These are phyloP conservation scores for Mamestra brassicae DNA, from an alignment of 2,888 invertebrate species.

Conservation along the genomic window DNA sequence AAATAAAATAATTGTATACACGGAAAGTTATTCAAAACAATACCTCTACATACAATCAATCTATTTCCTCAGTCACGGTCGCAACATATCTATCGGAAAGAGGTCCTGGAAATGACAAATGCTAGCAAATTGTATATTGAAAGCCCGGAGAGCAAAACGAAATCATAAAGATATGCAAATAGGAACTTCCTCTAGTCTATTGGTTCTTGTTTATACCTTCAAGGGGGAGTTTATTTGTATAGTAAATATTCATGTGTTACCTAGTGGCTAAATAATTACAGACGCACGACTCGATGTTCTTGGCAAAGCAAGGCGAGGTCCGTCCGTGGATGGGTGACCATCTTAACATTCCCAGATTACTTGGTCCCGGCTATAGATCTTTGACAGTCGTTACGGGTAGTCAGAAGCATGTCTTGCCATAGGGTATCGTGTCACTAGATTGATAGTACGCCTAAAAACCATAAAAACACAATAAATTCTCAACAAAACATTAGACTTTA, in stretches of 20 bases:
- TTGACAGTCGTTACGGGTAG: no score
- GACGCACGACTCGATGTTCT: no score
- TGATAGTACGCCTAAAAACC: no score
- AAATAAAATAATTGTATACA: not conserved
- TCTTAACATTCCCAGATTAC: no score
- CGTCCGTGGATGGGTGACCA: no score
- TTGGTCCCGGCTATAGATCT: no score
- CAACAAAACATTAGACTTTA: not conserved
- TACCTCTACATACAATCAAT: not conserved
- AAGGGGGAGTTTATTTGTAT: not conserved
- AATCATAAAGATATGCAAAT: constrained; percentile 30
- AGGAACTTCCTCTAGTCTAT: constrained; percentile 17
- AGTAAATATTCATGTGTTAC: not conserved
- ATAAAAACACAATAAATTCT: no score
- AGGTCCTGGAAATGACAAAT: constrained; percentile 38
- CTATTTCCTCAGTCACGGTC: constrained; percentile 19
- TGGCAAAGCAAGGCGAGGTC: no score
- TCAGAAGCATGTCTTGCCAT: no score
- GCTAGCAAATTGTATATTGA: constrained; percentile 43
- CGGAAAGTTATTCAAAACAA: not conserved
- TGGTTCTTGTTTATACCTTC: constrained; percentile 5
- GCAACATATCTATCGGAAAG: not conserved
- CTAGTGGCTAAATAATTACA: no score
- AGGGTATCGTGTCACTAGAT: no score
- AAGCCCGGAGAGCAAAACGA: constrained; percentile 17